These are phyloP conservation scores for Lottia scabra DNA, from an alignment of 2,888 invertebrate species.

Conservation along the genomic window DNA sequence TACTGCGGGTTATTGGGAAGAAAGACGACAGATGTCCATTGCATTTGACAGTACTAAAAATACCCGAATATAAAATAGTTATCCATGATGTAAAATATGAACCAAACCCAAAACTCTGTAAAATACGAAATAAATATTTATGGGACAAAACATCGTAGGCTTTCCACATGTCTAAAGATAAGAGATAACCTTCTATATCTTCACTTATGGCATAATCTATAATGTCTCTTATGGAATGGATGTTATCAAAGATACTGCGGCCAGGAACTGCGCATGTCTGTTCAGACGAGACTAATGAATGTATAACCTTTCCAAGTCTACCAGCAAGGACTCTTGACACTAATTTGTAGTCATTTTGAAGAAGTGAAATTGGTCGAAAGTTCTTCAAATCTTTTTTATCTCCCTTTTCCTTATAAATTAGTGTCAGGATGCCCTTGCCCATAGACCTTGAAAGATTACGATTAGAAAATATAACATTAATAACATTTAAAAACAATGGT, in stretches of 20 bases:
- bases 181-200: constrained; percentile 28
- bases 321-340: constrained; percentile 35
- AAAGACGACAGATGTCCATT: constrained; percentile 31
- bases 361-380: constrained; percentile 39
- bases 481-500: constrained; percentile 18
- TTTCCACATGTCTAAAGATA: constrained; percentile 41
- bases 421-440: constrained; percentile 21
- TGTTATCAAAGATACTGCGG: constrained; percentile 38
- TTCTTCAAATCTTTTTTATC: constrained; percentile 30
- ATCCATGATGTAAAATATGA: constrained; percentile 9
- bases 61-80: constrained; percentile 9
- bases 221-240: constrained; percentile 33
- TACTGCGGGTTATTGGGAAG: background rate
- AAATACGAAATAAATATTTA: constrained; percentile 28
- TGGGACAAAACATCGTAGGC: constrained; percentile 41
- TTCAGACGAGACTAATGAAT: constrained; percentile 27
- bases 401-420: constrained; percentile 35
- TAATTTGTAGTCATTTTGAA: constrained; percentile 40
- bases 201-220: constrained; percentile 36
- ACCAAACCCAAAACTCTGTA: constrained; percentile 11
- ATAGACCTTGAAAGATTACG: constrained; percentile 19
- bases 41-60: constrained; percentile 32
- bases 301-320: constrained; percentile 27
- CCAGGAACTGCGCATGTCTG: constrained; percentile 40
- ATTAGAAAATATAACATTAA: constrained; percentile 22